Conservation (phyloP, 1,140 invertebrate genomes). For the Campoletis sonorensis region DNA sequence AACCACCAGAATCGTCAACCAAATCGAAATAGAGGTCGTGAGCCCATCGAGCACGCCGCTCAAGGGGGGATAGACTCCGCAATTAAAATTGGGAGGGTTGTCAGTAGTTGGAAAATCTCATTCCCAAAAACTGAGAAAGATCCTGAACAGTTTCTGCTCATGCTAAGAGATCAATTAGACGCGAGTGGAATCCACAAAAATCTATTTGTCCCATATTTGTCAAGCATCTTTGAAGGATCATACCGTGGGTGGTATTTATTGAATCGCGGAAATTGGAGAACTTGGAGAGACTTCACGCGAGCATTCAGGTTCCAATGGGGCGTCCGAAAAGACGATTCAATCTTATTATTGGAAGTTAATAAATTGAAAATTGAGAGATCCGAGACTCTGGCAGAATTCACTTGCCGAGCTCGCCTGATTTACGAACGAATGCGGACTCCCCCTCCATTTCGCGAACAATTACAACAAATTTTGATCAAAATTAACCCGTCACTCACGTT, state of each 20-base stretch:
- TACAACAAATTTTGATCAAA: constrained; percentile 40
- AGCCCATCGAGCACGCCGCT: no score
- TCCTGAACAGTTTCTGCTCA: constrained; percentile 46
- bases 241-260: constrained; percentile 46
- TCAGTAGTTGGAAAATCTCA: constrained; percentile 33
- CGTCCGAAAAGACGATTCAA: constrained; percentile 15
- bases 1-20: no score
- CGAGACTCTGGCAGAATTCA: constrained; percentile 37
- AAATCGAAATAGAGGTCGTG: no score
- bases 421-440: constrained; percentile 40
- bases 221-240: constrained; percentile 35
- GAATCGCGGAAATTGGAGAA: constrained; percentile 36
- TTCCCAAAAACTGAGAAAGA: constrained; percentile 36
- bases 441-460: constrained; percentile 22
- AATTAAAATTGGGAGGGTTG: constrained; percentile 30
- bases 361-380: constrained; percentile 35
- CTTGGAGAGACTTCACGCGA: constrained; percentile 46
- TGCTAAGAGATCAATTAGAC: constrained; percentile 54
- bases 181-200: constrained; percentile 26
- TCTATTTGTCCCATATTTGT: constrained; percentile 43
- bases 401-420: constrained; percentile 32
- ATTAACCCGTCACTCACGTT: constrained; percentile 18
- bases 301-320: constrained; percentile 34
- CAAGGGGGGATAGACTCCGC: constrained; percentile 15
- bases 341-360: constrained; percentile 23